phyloP scores from a whole-genome alignment of 2,888 invertebrate species.

The Drosophila atroscutellata region DNA sequence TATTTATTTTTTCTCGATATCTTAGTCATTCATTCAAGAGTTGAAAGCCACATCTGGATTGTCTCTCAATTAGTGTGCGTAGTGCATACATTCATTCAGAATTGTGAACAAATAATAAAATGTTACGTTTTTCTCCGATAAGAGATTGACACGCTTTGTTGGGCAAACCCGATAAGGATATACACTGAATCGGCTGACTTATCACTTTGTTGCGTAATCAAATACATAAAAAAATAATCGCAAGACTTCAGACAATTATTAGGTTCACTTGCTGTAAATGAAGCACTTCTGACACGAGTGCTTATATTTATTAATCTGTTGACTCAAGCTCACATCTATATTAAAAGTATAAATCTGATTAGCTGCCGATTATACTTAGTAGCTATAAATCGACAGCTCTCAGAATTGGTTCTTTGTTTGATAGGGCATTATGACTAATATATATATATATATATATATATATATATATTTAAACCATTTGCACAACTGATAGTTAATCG shows the following conservation, averaged over 20 bases:
- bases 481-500: neutral
- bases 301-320: neutral
- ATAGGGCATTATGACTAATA: conserved; percentile 7
- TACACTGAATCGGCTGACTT: neutral
- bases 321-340: neutral
- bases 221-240: neutral
- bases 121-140: conserved; percentile 1
- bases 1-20: conserved; percentile 33
- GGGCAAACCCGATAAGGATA: neutral
- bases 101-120: conserved; percentile 1
- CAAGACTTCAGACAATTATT: conserved; percentile 11
- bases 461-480: neutral
- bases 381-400: neutral
- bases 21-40: conserved; percentile 60
- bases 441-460: neutral
- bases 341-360: neutral
- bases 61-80: conserved; percentile 15
- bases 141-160: neutral
- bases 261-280: neutral
- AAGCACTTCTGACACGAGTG: neutral
- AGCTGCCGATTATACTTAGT: neutral
- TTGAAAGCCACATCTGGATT: conserved; percentile 39
- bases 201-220: neutral
- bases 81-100: conserved; percentile 18
- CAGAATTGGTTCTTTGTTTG: neutral